Evolutionary conservation across 2,888 invertebrate genomes (phyloP).

Genomic region (Autographa gamma): DNA sequence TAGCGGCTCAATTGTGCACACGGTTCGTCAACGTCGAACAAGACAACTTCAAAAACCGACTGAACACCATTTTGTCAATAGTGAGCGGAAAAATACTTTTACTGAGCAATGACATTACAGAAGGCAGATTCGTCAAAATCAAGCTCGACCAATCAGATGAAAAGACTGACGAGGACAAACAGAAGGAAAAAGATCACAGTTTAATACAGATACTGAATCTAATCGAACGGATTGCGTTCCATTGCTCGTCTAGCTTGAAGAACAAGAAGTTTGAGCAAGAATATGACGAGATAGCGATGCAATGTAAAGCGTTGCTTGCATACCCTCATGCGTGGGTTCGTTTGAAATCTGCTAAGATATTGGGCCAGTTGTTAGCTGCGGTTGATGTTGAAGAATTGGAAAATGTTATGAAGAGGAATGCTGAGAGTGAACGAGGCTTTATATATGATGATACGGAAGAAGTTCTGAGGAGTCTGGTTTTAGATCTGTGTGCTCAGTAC

Average conservation of each 20-base stretch:
- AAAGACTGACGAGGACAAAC: constrained; percentile 88
- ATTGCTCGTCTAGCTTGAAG: constrained; percentile 90
- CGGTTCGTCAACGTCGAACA: constrained; percentile 94
- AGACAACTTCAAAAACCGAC: constrained; percentile 90
- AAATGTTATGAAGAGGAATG: constrained; percentile 75
- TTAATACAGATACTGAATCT: constrained; percentile 93
- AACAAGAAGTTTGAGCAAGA: constrained; percentile 80
- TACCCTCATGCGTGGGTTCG: constrained; percentile 97
- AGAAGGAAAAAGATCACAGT: constrained; percentile 92
- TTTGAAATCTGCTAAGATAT: constrained; percentile 92
- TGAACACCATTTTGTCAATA: constrained; percentile 90
- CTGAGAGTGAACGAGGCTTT: constrained; percentile 85
- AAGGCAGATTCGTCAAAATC: constrained; percentile 90
- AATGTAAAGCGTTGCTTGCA: constrained; percentile 92
- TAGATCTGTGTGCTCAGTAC: constrained; percentile 94
- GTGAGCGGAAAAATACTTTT: constrained; percentile 87
- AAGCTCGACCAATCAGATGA: constrained; percentile 77
- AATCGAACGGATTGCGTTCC: constrained; percentile 90
- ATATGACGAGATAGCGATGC: constrained; percentile 90
- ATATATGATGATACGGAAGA: constrained; percentile 90
- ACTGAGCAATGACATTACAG: constrained; percentile 82
- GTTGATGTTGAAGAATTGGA: constrained; percentile 90
- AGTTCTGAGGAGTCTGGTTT: constrained; percentile 90
- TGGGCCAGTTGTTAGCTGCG: constrained; percentile 91
- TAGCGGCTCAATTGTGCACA: constrained; percentile 94